Evolutionary conservation across 2,888 invertebrate species (phyloP).

Genomic region (Dryobota labecula): DNA sequence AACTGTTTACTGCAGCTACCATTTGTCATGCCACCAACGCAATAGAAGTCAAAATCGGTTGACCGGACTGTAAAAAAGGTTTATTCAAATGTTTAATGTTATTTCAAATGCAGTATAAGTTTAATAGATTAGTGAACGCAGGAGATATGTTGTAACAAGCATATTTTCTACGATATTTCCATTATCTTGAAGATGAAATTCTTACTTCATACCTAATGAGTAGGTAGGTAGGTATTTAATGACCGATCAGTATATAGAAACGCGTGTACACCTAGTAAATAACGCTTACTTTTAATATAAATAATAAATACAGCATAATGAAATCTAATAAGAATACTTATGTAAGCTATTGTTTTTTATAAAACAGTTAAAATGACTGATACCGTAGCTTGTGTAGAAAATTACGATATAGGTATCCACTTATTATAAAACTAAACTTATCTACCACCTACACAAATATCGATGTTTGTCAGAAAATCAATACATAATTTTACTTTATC

Average conservation of each 20-base stretch:
- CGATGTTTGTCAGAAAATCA: conserved; percentile 61
- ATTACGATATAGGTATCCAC: background rate
- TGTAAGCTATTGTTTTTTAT: background rate
- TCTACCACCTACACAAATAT: conserved; percentile 34
- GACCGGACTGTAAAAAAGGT: no score
- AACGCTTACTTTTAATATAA: background rate
- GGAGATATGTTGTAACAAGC: no score
- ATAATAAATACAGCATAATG: background rate
- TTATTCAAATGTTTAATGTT: no score
- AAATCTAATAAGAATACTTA: background rate
- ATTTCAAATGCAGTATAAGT: no score
- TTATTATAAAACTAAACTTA: conserved; percentile 29
- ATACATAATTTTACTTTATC: conserved; percentile 48
- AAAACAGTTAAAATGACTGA: background rate
- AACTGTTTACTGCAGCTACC: no score
- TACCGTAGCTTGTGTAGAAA: background rate
- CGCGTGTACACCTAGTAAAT: background rate
- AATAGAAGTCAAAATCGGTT: no score
- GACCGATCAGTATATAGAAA: background rate
- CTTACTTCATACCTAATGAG: background rate
- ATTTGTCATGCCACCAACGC: no score
- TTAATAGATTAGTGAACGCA: no score
- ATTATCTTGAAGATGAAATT: background rate
- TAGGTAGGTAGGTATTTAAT: no score
- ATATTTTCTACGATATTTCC: background rate